A percentile compares a stretch with the other conserved stretches of the same genome.
Conservation (phyloP, 1,140 invertebrate genomes). For the Eurosta solidaginis region DNA sequence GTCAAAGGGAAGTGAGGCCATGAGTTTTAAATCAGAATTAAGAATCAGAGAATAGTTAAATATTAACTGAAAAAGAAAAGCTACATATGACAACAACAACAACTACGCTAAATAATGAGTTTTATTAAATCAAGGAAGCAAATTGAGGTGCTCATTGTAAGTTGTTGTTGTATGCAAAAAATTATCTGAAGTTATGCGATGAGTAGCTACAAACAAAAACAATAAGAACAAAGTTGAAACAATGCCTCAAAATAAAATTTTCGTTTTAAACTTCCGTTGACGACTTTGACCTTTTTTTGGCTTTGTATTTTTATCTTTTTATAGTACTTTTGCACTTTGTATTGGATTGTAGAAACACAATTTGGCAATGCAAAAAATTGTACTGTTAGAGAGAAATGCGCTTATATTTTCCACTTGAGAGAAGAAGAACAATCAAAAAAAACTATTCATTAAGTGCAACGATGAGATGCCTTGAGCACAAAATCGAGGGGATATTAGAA, state of each 20-base stretch:
- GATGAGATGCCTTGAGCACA: too few species aligned
- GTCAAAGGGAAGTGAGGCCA: background rate
- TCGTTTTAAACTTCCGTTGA: background rate
- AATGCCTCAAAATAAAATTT: background rate
- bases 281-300: background rate
- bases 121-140: conserved; percentile 14
- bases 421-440: too few species aligned
- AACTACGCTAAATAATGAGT: background rate
- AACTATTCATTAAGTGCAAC: too few species aligned
- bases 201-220: background rate
- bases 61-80: background rate
- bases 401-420: too few species aligned
- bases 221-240: background rate
- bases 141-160: too few species aligned
- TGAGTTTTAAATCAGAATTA: background rate
- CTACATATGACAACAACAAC: too few species aligned
- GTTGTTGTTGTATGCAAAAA: conserved; percentile 3
- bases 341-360: too few species aligned
- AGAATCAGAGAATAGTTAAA: background rate
- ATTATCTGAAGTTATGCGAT: background rate
- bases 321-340: background rate
- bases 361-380: too few species aligned
- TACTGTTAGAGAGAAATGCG: too few species aligned
- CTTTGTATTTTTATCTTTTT: background rate
- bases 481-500: too few species aligned